Evolutionary conservation across 2,113 vertebrate genomes (phyloP).

Genomic region (Leucosticte australis): DNA sequence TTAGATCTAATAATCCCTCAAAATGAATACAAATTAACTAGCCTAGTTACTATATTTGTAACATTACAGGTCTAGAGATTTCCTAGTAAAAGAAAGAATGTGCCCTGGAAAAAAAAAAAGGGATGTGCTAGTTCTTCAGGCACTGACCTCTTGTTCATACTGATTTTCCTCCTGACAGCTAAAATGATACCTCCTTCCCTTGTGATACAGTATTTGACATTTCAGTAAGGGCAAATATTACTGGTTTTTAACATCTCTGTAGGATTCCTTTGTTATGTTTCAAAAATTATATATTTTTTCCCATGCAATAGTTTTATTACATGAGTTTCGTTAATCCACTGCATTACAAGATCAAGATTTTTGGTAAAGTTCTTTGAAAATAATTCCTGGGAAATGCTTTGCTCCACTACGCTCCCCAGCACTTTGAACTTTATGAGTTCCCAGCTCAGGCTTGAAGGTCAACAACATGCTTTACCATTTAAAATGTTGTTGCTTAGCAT

Average conservation of each 20-base stretch:
- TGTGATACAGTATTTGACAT: not conserved
- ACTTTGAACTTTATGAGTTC: not conserved
- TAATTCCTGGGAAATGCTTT: not conserved
- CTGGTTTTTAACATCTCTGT: not conserved
- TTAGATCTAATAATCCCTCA: not conserved
- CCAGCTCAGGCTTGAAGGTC: not conserved
- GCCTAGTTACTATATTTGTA: slow-evolving; percentile 11
- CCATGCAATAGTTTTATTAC: not conserved
- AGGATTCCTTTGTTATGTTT: not conserved
- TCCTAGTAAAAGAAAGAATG: not conserved
- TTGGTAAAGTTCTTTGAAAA: not conserved
- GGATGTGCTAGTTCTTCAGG: not conserved
- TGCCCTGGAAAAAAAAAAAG: not conserved
- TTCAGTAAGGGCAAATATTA: not conserved
- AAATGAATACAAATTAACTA: slow-evolving; percentile 11
- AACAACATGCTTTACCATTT: not conserved
- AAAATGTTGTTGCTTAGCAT: slow-evolving; percentile 8
- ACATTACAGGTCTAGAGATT: not conserved
- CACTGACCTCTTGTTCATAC: not conserved
- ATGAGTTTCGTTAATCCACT: not conserved
- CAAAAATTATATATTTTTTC: not conserved
- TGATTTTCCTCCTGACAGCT: not conserved
- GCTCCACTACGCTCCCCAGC: not conserved
- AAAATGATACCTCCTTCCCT: not conserved
- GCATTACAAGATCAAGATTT: not conserved